phyloP scores from a whole-genome alignment of 2,113 vertebrate species.

The Lepus americanus region DNA sequence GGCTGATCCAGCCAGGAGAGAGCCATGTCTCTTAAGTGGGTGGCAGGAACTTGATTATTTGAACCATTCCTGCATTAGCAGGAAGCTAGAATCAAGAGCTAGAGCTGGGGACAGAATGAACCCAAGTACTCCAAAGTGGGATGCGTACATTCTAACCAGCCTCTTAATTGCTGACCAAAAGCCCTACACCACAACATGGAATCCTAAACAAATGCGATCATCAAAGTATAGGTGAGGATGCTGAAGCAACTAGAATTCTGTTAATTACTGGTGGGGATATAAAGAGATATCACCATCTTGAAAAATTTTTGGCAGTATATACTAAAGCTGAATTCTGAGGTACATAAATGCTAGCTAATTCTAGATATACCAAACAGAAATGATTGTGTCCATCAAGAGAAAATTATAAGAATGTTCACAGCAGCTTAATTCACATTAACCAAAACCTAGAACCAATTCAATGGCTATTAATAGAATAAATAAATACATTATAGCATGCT shows the following conservation, averaged over 20 bases:
- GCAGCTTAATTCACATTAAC: background rate
- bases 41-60: no score
- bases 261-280: background rate
- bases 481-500: background rate
- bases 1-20: no score
- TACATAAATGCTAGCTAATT: background rate
- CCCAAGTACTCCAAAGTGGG: no score
- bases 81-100: no score
- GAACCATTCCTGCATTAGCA: no score
- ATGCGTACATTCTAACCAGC: no score
- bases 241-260: background rate
- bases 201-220: constrained; percentile 41
- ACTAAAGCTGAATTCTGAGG: background rate
- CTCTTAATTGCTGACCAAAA: no score
- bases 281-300: background rate
- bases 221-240: background rate
- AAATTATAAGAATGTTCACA: background rate
- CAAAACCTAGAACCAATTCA: constrained; percentile 36
- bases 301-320: background rate
- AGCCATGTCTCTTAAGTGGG: no score
- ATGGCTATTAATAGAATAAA: constrained; percentile 25
- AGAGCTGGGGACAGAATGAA: no score
- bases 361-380: background rate
- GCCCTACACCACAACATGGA: background rate
- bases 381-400: background rate